Evolutionary conservation across 2,797 vertebrate genomes (phyloP), one percentile per base, ranked within the genome.

Genomic region (Scolopax bukidnonensis): DNA sequence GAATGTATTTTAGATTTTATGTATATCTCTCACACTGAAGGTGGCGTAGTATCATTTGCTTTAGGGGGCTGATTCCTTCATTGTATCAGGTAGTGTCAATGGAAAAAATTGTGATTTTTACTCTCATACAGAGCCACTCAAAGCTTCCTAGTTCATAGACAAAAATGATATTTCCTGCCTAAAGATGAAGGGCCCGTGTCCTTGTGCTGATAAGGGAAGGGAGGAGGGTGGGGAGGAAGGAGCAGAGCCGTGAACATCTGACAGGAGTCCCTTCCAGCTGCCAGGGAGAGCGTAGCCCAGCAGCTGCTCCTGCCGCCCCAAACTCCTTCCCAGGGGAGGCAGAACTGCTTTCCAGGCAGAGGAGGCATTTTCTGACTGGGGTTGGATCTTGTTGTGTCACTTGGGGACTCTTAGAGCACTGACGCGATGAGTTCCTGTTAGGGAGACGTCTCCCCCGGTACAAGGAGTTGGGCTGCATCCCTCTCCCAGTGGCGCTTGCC

Each of bases 211-310:
- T 51, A n/a, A 57, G 33, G 32, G 32, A 32, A 75, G n/a, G 50
- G 38, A 79, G 59, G 38, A 75, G 59, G 5, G 7, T 65, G 24
- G 38, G 23, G 33, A 70, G 56, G 53, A 71, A 38, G 57, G 41
- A 63, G 56, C 13, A 70, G 48, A 50, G 38, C 21, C 4, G 1
- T 1, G 1, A 30, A 38, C 38, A 21, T 24, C 24, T 65, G 5
- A 3, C 11, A 9, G 21, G 61, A 38, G 21, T 61, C 38, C 14
- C 11, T 48, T 93, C 40, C 43, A 0, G 2, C 65, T 70, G 19
- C 33, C 0, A 2, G 28, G 19, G 53, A 23, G 47, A 65, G 6
- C 0, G 3, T 1, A 1, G 56, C 17, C 12, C 4, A 2, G 48
- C 48, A 45, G 16, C 45, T 30, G 48, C 40, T 75, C 25, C 59